Base-by-base conservation (phyloP, 2,888 invertebrate species). In the Phyto melanocephala region DNA sequence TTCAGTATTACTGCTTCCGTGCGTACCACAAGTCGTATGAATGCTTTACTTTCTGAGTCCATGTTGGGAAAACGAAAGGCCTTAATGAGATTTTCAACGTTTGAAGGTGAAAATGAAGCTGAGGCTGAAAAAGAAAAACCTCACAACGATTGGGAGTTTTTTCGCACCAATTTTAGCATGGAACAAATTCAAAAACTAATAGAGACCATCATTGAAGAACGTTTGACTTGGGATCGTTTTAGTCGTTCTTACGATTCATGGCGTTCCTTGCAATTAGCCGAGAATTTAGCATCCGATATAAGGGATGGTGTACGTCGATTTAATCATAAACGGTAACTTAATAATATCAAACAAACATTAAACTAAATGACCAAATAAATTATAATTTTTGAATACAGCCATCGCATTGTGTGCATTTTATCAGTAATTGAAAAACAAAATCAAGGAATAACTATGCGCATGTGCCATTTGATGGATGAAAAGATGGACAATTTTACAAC, bases 161-260 rank as follows among this genome's bases (percentile, higher is more conserved):
- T 90, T 80, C 75, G 84, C 28, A 89, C 86, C 42, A 90, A 91
- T 82, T 91, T 91, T 78, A 90, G 89, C 78, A 91, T 91, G 91
- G 91, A 91, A 85, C 87, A 87, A 77, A 89, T 90, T 8, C 87
- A 89, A 37, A 90, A 90, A 84, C 84, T 91, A 28, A 88, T 91
- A 22, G 90, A 89, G 84, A 76, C 87, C 63, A 88, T 87, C 67
- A 90, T 91, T 45, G 90, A 91, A 62, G 91, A 91, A 71, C 88
- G 90, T 67, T 84, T 91, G 77, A 87, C 89, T 20, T 91, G 91
- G 90, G 91, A 91, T 86, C 87, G 90, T 3, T 88, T 90, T 33
- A 90, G 89, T 80, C 90, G 91, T 71, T 89, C 88, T n/a, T 91
- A 90, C 65, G 91, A 91, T 81, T 89, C 91, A 1, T 91, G 91